Evolutionary conservation across 2,888 invertebrate species (phyloP), one percentile per base, ranked within the genome.

Genomic region (Aleiodes leptofemur): DNA sequence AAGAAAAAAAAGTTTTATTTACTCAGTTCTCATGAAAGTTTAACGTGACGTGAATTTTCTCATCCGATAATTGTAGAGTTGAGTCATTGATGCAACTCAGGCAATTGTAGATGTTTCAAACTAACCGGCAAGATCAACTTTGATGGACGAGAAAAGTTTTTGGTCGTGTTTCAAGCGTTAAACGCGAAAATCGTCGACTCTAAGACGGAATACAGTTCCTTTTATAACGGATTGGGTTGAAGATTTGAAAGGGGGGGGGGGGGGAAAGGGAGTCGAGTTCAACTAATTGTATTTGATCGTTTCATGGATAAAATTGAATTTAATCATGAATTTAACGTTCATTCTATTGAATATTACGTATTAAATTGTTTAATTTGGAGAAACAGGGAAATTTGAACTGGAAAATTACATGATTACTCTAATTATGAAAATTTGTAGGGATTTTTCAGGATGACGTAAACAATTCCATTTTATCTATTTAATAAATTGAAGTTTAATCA

Each of bases 141-240:
- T 31, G 23, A 59, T 59, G 23, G 59, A 59, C 59, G 59, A 34
- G 59, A 59, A 59, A 34, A 59, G n/a, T 43, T 59, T 59, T 34
- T 59, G 34, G 59, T 59, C 59, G 59, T 59, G 59, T 29, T 59
- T 59, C 23, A 43, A 56, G 16, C 56, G 56, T 23, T 56, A 59
- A 59, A 59, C 43, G 43, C 34, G 31, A 34, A 59, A 59, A 59
- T 59, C 29, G 31, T n/a, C 59, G 59, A 59, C 34, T 34, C 43
- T 43, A 5, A 59, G 34, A 59, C 59, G 31, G 43, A 59, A 34
- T 5, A 59, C 13, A 59, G 9, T 43, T 34, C 59, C 13, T 59
- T 31, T 11, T 59, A 59, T 59, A 59, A 59, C 34, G 13, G 31
- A 57, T 57, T 29, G 29, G 29, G 57, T 57, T 23, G 29, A 59